A percentile compares a stretch with the other conserved stretches of the same genome.
phyloP scores from a whole-genome alignment of 2,113 vertebrate genomes.

The Barbus barbus region DNA sequence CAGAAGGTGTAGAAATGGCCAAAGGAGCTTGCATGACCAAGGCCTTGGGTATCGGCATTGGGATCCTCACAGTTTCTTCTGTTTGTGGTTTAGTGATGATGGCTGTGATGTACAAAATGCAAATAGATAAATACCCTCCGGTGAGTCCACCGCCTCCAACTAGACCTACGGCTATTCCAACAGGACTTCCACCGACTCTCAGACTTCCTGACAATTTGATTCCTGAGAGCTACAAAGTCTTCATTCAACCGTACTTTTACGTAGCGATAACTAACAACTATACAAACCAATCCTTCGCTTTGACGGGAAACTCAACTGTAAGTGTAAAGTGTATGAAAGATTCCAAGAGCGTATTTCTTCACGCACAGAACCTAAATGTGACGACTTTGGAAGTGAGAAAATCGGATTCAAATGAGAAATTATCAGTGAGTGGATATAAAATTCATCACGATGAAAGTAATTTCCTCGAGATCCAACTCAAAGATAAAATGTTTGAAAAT shows the following conservation, averaged over 20 bases:
- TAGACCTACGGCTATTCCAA: constrained; percentile 39
- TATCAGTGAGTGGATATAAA: accelerated
- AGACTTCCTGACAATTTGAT: constrained; percentile 76
- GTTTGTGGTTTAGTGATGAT: constrained; percentile 79
- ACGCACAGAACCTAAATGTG: constrained; percentile 79
- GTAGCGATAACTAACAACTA: background rate
- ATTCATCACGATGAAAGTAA: constrained; percentile 38
- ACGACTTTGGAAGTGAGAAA: background rate
- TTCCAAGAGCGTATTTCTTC: constrained; percentile 80
- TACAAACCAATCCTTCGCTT: constrained; percentile 65
- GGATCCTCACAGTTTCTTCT: constrained; percentile 68
- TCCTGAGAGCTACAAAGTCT: constrained; percentile 79
- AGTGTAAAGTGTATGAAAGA: constrained; percentile 64
- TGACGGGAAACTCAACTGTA: constrained; percentile 72
- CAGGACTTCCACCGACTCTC: background rate
- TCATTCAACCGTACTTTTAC: constrained; percentile 74
- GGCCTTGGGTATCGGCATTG: constrained; percentile 66
- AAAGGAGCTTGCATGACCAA: constrained; percentile 78
- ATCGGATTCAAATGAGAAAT: accelerated
- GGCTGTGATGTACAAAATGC: constrained; percentile 72
- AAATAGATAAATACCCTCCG: constrained; percentile 55
- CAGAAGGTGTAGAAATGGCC: constrained; percentile 72
- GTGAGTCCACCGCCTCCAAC: accelerated
- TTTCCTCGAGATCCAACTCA: constrained; percentile 81
- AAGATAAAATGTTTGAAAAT: accelerated